Evolutionary conservation across 2,113 vertebrate genomes (phyloP).

Genomic region (Naja naja): DNA sequence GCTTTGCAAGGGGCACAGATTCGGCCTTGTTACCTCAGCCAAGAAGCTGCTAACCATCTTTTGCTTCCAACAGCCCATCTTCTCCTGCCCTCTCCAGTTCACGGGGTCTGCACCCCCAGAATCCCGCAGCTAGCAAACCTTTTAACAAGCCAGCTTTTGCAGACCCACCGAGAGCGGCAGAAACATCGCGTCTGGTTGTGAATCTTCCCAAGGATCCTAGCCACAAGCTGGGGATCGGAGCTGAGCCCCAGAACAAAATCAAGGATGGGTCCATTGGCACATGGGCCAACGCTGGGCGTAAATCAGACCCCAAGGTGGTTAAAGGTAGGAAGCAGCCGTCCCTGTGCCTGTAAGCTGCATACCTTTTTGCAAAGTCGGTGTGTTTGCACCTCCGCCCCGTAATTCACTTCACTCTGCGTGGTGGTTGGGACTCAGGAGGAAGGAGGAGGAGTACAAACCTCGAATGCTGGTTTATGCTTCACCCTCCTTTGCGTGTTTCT

Average conservation of each 20-base stretch:
- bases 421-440: not conserved
- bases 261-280: not conserved
- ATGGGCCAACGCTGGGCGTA: constrained; percentile 16
- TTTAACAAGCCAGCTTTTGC: not conserved
- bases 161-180: not conserved
- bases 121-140: not conserved
- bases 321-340: constrained; percentile 55
- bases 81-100: not conserved
- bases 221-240: fast-evolving
- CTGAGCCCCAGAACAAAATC: fast-evolving
- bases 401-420: not conserved
- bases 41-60: not conserved
- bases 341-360: not conserved
- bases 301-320: constrained; percentile 13
- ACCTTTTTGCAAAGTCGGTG: not conserved
- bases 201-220: not conserved
- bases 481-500: not conserved
- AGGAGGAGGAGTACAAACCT: not conserved
- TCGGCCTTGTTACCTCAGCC: not conserved
- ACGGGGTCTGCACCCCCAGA: constrained; percentile 18
- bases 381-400: too few relatives aligned
- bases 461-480: not conserved
- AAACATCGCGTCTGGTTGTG: not conserved
- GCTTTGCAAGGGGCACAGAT: not conserved
- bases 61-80: constrained; percentile 37